A percentile compares a stretch with the other conserved stretches of the same genome.
These are phyloP conservation scores for Chymomyza caudatula DNA, from an alignment of 2,888 invertebrate genomes.

Conservation along the genomic window DNA sequence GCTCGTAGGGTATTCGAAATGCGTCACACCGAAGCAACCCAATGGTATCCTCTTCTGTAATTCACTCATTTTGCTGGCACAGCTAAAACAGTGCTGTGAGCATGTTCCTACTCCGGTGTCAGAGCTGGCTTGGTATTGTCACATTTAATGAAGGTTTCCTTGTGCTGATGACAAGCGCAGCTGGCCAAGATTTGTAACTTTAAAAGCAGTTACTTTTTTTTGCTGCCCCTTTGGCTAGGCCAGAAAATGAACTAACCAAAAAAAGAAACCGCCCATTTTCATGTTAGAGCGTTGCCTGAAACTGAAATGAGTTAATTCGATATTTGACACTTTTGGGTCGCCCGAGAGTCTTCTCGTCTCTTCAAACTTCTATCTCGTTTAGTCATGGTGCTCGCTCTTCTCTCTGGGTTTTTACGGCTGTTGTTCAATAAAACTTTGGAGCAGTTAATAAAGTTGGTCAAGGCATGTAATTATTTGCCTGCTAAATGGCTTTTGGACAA, in stretches of 20 bases:
- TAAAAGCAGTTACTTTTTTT: conserved; percentile 28
- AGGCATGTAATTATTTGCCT: conserved; percentile 65
- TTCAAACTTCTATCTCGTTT: neutral
- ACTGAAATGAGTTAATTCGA: conserved; percentile 67
- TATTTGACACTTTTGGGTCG: conserved; percentile 65
- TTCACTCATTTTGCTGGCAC: conserved; percentile 35
- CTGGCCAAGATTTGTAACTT: conserved; percentile 54
- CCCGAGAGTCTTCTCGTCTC: conserved; percentile 31
- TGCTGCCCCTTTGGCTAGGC: neutral
- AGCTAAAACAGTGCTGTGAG: conserved; percentile 45
- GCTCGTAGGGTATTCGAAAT: no score
- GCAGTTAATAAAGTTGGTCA: conserved; percentile 66
- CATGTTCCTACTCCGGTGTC: conserved; percentile 15
- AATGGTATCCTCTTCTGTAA: neutral
- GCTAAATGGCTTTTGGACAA: conserved; percentile 60
- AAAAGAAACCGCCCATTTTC: conserved; percentile 25
- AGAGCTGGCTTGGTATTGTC: conserved; percentile 45
- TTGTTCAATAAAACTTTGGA: conserved; percentile 5
- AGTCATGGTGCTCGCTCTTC: neutral
- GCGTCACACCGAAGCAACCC: no score
- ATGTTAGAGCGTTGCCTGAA: conserved; percentile 12
- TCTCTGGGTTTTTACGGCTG: neutral
- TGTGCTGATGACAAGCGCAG: conserved; percentile 53
- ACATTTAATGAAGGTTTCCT: conserved; percentile 73
- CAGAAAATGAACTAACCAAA: neutral